Evolutionary conservation across 2,888 invertebrate species (phyloP), one percentile per base, ranked within the genome.

Genomic region (Lottia gigantea): DNA sequence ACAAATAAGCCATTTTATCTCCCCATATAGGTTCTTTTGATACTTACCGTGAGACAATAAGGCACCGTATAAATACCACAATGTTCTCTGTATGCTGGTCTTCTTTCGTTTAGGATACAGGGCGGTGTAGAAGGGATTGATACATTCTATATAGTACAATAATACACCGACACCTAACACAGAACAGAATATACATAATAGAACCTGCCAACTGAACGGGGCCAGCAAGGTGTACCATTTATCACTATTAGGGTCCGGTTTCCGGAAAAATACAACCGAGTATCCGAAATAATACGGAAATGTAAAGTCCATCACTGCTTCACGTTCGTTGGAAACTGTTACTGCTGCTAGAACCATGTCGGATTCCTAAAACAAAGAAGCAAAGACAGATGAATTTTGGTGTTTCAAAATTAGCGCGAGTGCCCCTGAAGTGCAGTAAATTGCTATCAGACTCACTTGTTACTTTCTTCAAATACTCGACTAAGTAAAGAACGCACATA

Each of bases 41-140:
- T 31, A 6, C 74, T 70, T 83, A 94, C 95, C 96, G 92, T 96
- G 96, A 83, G 96, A 96, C 55, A 97, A 90, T 67, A 97, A 89
- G 1, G 96, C 95, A 0, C 96, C 96, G 84, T 95, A 96, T 85
- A 95, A 92, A 84, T 96, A 96, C 94, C 95, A 95, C 55, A 94
- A 90, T 80, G 80, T 72, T 23, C 79, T 77, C 12, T 76, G 71
- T 26, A 74, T 23, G 23, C 55, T 23, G 23, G 23, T 23, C 12
- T 55, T 19, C 23, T 55, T 55, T 23, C 55, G 11, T 55, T 55
- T 55, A 2, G 55, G 55, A 8, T 12, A 55, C 55, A 55, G 61
- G 4, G 46, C n/a, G 31, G 62, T 72, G 64, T 81, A 79, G 47
- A 70, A 82, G 1, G 80, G 81, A 19, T 82, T 80, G 26, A 71